Conservation (phyloP, 2,888 invertebrate species). For the Volucella bombylans region DNA sequence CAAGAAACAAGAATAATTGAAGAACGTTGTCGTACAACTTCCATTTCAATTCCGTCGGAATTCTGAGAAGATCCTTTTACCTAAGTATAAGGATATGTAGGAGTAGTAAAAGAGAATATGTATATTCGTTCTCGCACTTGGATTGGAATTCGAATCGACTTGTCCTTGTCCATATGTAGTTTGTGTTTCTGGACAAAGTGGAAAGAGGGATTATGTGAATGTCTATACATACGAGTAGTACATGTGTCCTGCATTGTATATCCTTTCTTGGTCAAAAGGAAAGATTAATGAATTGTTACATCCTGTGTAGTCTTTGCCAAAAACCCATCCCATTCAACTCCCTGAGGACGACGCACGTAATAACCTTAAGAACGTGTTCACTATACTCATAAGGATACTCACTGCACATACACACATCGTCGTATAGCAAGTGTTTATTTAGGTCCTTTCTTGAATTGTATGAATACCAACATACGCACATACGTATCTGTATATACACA, state of each 20-base stretch:
- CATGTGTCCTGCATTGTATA: constrained; percentile 43
- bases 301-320: constrained; percentile 62
- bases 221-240: neutral
- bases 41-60: constrained; percentile 43
- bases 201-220: constrained; percentile 28
- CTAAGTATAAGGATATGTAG: constrained; percentile 28
- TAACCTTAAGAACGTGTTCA: constrained; percentile 70
- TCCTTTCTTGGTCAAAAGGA: constrained; percentile 67
- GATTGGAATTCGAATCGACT: too few species aligned
- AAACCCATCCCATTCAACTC: constrained; percentile 22
- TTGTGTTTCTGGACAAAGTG: constrained; percentile 18
- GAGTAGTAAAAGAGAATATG: too few species aligned
- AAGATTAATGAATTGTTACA: constrained; percentile 73
- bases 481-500: neutral
- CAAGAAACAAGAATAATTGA: constrained; percentile 66
- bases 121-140: constrained; percentile 15
- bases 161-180: too few species aligned
- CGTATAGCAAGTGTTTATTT: constrained; percentile 56
- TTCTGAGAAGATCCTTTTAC: constrained; percentile 40
- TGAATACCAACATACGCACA: constrained; percentile 9
- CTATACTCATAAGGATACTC: constrained; percentile 28
- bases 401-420: constrained; percentile 1
- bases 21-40: constrained; percentile 61
- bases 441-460: constrained; percentile 54
- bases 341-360: constrained; percentile 61